Percentiles rank a stretch among this genome's conserved stretches.
Conservation (phyloP, 2,797 vertebrate species). For the Spheniscus humboldti region DNA sequence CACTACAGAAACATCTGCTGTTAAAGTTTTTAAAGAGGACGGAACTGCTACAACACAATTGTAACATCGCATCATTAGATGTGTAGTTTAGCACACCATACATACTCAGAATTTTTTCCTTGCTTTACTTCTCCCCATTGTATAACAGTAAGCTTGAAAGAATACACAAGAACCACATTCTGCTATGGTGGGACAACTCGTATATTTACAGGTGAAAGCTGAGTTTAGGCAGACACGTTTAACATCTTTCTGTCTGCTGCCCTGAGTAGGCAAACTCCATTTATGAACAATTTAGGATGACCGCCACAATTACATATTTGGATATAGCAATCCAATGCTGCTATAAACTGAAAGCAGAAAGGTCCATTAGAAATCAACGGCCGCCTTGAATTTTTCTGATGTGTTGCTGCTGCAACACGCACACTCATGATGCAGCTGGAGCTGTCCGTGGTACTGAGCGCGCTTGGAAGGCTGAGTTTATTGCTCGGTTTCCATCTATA, state of each 20-base stretch:
- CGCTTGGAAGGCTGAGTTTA: neutral
- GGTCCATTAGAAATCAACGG: rapidly evolving
- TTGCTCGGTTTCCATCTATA: neutral
- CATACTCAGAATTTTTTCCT: neutral
- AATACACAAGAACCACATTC: neutral
- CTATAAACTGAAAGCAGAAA: neutral
- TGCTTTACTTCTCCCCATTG: neutral
- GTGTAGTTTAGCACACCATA: neutral
- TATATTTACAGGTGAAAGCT: neutral
- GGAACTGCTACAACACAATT: neutral
- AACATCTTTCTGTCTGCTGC: neutral
- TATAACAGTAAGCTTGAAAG: neutral
- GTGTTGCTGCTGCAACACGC: rapidly evolving
- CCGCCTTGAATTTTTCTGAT: rapidly evolving
- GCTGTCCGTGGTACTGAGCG: slow-evolving; percentile 13
- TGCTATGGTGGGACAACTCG: neutral
- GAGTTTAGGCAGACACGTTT: neutral
- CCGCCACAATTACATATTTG: neutral
- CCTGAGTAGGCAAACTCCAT: neutral
- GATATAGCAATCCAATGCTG: neutral
- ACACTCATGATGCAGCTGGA: neutral
- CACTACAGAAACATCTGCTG: neutral
- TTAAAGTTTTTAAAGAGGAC: neutral
- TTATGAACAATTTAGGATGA: neutral
- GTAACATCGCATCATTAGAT: neutral